A percentile compares a stretch with the other conserved stretches of the same genome.
Conservation (phyloP, 2,888 invertebrate genomes). For the Galerucella pusilla region DNA sequence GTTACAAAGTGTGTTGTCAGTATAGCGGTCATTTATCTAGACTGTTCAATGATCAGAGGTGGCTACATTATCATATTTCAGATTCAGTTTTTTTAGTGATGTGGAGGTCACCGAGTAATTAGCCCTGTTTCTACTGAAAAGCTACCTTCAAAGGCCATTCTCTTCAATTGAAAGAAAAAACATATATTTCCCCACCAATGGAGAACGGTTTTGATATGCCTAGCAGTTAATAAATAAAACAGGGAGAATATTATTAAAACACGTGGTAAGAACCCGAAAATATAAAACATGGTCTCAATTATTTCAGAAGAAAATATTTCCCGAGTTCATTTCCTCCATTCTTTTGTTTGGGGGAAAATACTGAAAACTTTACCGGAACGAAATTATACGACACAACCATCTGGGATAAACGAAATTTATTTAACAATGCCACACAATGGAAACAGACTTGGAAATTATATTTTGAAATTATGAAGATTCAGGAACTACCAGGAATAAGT, state of each 20-base stretch:
- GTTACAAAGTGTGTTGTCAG: too few relatives aligned
- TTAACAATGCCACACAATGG: conserved; percentile 7
- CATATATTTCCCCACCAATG: too few relatives aligned
- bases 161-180: too few relatives aligned
- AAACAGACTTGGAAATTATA: conserved; percentile 9
- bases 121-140: too few relatives aligned
- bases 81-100: too few relatives aligned
- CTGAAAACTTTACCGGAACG: not conserved
- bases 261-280: conserved; percentile 6
- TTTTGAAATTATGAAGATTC: not conserved
- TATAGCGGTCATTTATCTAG: too few relatives aligned
- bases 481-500: not conserved
- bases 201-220: too few relatives aligned
- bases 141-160: too few relatives aligned
- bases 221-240: conserved; percentile 9
- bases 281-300: conserved; percentile 24
- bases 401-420: conserved; percentile 23
- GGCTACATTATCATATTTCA: too few relatives aligned
- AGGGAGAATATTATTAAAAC: not conserved
- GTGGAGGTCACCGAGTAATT: too few relatives aligned
- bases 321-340: conserved; percentile 12
- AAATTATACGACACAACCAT: conserved; percentile 21
- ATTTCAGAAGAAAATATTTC: conserved; percentile 9
- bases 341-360: conserved; percentile 12
- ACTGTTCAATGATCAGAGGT: too few relatives aligned